Evolutionary conservation across 2,888 invertebrate species (phyloP).

Genomic region (Aphidoletes aphidimyza): DNA sequence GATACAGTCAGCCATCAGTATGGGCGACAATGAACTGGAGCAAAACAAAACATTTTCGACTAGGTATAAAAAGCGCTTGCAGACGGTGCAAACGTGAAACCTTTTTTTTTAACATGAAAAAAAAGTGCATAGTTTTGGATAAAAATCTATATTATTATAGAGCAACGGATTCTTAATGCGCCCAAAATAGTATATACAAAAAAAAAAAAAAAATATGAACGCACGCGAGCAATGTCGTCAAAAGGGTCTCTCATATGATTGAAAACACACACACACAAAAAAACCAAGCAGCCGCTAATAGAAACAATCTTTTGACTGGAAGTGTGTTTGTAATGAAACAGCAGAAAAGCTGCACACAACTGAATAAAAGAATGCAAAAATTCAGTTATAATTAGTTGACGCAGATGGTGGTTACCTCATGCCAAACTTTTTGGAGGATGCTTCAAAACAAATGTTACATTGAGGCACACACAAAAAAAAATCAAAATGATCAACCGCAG

Average conservation of each 20-base stretch:
- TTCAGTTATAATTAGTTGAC: conserved; percentile 17
- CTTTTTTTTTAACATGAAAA: not conserved
- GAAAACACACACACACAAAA: too few relatives aligned
- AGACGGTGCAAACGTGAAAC: conserved; percentile 11
- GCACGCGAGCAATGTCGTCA: conserved; percentile 22
- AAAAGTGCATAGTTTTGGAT: conserved; percentile 35
- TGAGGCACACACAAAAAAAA: too few relatives aligned
- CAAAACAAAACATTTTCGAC: not conserved
- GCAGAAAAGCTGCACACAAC: not conserved
- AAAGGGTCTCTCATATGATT: not conserved
- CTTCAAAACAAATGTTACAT: too few relatives aligned
- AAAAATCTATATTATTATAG: conserved; percentile 32
- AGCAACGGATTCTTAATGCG: not conserved
- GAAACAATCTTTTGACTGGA: not conserved
- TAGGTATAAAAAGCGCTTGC: not conserved
- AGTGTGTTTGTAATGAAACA: not conserved
- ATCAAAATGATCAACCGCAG: too few relatives aligned
- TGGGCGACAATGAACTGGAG: not conserved
- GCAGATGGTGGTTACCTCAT: conserved; percentile 40
- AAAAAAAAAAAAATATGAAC: not conserved
- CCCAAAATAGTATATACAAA: not conserved
- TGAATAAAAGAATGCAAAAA: conserved; percentile 37
- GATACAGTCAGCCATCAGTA: conserved; percentile 19
- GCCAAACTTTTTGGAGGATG: not conserved
- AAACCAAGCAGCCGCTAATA: not conserved